Evolutionary conservation across 1,140 invertebrate species (phyloP).

Genomic region (Oryzaephilus surinamensis): DNA sequence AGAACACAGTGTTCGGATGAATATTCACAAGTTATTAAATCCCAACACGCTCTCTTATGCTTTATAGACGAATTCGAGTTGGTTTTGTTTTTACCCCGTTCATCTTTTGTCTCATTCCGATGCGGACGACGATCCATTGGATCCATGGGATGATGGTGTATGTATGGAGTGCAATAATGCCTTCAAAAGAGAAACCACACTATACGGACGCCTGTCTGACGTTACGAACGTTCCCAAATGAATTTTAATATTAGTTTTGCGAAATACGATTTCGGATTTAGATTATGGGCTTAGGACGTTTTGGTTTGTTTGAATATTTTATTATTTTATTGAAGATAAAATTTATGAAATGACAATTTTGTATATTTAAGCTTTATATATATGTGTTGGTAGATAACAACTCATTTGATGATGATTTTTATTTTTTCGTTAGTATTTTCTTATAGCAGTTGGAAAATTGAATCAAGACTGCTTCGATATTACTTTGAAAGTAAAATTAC

Average conservation of each 20-base stretch:
- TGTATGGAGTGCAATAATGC: too few species aligned
- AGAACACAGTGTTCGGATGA: conserved; percentile 19
- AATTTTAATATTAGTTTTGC: conserved; percentile 17
- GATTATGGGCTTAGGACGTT: conserved; percentile 14
- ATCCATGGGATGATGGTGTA: background rate
- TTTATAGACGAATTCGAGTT: conserved; percentile 13
- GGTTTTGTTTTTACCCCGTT: conserved; percentile 14
- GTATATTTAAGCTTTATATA: too few species aligned
- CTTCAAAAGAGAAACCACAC: background rate
- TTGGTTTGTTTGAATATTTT: conserved; percentile 17
- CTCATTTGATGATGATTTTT: too few species aligned
- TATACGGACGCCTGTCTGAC: background rate
- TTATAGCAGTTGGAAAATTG: too few species aligned
- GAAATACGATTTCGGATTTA: conserved; percentile 16
- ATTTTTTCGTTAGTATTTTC: too few species aligned
- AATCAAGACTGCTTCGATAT: too few species aligned
- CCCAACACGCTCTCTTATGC: conserved; percentile 25
- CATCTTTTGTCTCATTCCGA: conserved; percentile 9
- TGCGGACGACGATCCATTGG: background rate
- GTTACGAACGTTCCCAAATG: conserved; percentile 4
- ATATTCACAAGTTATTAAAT: conserved; percentile 32
- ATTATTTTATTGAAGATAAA: conserved; percentile 12
- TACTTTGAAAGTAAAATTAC: conserved; percentile 8
- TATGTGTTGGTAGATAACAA: too few species aligned
- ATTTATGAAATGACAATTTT: too few species aligned